Conservation (phyloP, 2,888 invertebrate species). For the Acleris emargana region DNA sequence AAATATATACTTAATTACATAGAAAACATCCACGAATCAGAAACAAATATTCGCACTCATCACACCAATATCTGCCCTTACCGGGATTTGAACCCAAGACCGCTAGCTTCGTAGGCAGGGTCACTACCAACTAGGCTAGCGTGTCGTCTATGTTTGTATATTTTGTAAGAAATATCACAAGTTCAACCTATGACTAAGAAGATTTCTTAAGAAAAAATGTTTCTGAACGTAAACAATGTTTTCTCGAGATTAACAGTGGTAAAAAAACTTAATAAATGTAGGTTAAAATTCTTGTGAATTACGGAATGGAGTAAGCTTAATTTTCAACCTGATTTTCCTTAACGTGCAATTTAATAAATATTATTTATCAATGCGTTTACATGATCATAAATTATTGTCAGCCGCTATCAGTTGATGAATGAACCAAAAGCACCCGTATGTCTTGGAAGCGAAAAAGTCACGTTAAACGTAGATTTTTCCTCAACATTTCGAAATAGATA, state of each 20-base stretch:
- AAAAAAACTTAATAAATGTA: neutral
- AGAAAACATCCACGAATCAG: too few species aligned
- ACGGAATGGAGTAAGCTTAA: neutral
- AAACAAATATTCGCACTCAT: too few species aligned
- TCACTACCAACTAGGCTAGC: too few species aligned
- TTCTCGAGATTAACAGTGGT: neutral
- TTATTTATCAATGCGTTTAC: neutral
- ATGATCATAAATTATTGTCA: neutral
- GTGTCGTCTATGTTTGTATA: neutral
- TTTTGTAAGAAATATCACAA: neutral
- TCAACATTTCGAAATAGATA: slow-evolving; percentile 27
- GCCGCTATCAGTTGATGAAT: slow-evolving; percentile 1
- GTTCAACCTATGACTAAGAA: slow-evolving; percentile 10
- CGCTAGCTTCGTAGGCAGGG: too few species aligned
- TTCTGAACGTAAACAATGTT: neutral
- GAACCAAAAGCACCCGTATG: slow-evolving; percentile 17
- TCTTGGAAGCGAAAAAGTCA: slow-evolving; percentile 10
- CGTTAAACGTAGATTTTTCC: slow-evolving; percentile 24
- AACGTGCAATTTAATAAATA: neutral
- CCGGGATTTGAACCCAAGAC: too few species aligned
- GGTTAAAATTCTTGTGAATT: too few species aligned
- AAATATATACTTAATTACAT: too few species aligned
- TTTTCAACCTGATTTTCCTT: neutral
- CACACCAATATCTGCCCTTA: too few species aligned
- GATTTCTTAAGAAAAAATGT: slow-evolving; percentile 5